Percentiles rank a stretch among this genome's conserved stretches.
Conservation (phyloP, 2,797 vertebrate genomes). For the Mormyrus proboscirostris region DNA sequence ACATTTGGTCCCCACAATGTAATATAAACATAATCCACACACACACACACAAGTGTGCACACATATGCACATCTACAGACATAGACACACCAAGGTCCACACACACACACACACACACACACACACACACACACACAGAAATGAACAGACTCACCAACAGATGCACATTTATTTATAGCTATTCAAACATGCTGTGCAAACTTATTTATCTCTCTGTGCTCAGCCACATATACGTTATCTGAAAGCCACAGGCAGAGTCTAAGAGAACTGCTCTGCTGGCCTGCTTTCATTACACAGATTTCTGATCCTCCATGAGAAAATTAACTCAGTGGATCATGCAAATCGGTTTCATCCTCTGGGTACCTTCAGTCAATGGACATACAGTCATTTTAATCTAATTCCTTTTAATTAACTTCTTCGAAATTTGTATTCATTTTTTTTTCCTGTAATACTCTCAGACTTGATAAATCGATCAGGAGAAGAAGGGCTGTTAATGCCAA, state of each 20-base stretch:
- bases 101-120: background rate
- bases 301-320: constrained; percentile 11
- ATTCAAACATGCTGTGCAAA: background rate
- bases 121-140: background rate
- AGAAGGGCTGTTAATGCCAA: background rate
- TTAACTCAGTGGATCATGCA: constrained; percentile 18
- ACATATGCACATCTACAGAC: constrained; percentile 7
- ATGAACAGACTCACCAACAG: background rate
- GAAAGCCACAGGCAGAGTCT: constrained; percentile 40
- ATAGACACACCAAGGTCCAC: background rate
- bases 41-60: constrained; percentile 12
- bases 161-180: background rate
- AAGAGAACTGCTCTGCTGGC: constrained; percentile 29
- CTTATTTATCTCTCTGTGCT: background rate
- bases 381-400: constrained; percentile 34
- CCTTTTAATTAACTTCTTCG: constrained; percentile 43
- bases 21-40: background rate
- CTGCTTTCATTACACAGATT: constrained; percentile 15
- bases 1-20: background rate
- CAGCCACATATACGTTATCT: constrained; percentile 40
- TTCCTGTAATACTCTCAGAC: constrained; percentile 28
- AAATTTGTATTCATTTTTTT: constrained; percentile 35
- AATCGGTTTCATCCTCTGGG: constrained; percentile 20
- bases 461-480: background rate
- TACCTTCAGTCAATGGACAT: constrained; percentile 26